Conservation (phyloP, 2,113 vertebrate genomes). For the Gopherus flavomarginatus region DNA sequence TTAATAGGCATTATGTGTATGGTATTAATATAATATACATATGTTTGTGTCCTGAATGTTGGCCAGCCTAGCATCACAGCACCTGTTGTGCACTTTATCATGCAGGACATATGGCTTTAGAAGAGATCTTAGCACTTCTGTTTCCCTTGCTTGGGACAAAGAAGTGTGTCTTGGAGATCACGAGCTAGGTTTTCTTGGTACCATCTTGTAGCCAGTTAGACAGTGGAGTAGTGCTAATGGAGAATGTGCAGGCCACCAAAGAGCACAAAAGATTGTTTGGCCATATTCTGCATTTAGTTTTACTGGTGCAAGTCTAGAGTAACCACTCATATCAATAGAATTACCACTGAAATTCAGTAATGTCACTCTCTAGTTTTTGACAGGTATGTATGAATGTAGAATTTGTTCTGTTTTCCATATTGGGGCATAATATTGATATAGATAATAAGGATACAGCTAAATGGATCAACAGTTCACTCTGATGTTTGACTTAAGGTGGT, state of each 20-base stretch:
- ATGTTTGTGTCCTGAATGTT: background rate
- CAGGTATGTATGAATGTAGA: background rate
- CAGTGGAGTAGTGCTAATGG: background rate
- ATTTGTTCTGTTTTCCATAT: background rate
- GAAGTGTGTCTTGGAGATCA: fast-evolving
- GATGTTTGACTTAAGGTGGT: background rate
- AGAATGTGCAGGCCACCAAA: background rate
- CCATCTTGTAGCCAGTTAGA: background rate
- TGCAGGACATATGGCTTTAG: background rate
- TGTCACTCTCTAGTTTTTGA: background rate
- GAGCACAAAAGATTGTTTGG: background rate
- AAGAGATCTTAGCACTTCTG: fast-evolving
- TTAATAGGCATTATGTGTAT: no score
- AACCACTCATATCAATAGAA: background rate
- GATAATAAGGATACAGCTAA: fast-evolving
- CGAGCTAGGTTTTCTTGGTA: background rate
- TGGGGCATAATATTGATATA: background rate
- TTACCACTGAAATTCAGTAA: background rate
- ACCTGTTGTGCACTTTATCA: background rate
- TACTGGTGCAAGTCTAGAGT: background rate
- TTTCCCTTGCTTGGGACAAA: background rate
- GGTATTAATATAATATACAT: no score
- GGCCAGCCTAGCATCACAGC: background rate
- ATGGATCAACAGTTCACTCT: background rate
- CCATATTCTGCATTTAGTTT: fast-evolving